Percentiles rank a stretch among this genome's conserved stretches.
Conservation (phyloP, 2,888 invertebrate genomes). For the Polyommatus icarus region DNA sequence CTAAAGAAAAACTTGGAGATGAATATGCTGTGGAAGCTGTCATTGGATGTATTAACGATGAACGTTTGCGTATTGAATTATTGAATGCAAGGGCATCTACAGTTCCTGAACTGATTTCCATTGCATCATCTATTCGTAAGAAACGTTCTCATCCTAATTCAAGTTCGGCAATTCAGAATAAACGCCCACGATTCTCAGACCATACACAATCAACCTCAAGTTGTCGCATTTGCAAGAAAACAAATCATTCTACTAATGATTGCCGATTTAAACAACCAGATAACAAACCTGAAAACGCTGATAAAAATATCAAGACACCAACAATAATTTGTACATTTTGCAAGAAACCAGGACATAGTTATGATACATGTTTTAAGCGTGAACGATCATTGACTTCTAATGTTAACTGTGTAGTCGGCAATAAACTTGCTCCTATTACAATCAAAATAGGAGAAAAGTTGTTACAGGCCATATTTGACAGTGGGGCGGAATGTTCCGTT, state of each 20-base stretch:
- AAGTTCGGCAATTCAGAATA: background rate
- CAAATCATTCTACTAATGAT: conserved; percentile 26
- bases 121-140: conserved; percentile 34
- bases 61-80: conserved; percentile 32
- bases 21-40: conserved; percentile 27
- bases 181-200: conserved; percentile 32
- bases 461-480: conserved; percentile 44
- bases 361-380: conserved; percentile 43
- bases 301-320: no score
- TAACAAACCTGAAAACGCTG: no score
- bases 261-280: background rate
- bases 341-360: conserved; percentile 42
- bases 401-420: conserved; percentile 40
- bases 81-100: conserved; percentile 34
- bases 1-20: conserved; percentile 23
- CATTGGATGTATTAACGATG: conserved; percentile 21
- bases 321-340: conserved; percentile 41
- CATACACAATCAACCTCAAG: background rate
- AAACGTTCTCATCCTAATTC: conserved; percentile 29
- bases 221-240: conserved; percentile 35
- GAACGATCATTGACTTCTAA: conserved; percentile 42
- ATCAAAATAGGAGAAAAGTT: conserved; percentile 34
- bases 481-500: conserved; percentile 47
- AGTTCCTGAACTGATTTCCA: conserved; percentile 35
- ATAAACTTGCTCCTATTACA: conserved; percentile 36